phyloP scores from a whole-genome alignment of 2,113 vertebrate species.

The Sclerurus mexicanus region DNA sequence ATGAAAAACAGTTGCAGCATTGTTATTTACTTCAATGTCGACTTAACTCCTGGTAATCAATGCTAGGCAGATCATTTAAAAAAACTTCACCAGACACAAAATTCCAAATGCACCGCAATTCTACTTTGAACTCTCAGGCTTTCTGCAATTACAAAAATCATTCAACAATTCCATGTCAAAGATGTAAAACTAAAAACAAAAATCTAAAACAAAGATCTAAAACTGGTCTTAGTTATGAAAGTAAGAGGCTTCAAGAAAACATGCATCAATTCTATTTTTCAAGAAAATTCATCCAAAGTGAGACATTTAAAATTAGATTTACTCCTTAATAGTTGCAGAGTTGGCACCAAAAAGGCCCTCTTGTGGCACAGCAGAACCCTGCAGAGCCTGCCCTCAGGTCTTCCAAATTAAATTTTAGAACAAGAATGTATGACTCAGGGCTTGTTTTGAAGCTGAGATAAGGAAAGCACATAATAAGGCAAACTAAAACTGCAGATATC shows the following conservation, averaged over 20 bases:
- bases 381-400: background rate
- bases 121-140: background rate
- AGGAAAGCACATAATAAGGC: background rate
- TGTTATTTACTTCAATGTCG: background rate
- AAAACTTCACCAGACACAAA: background rate
- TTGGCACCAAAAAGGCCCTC: slow-evolving; percentile 27
- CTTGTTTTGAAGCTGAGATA: background rate
- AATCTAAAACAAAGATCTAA: background rate
- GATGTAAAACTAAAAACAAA: background rate
- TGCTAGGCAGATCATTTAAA: background rate
- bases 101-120: background rate
- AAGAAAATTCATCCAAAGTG: background rate
- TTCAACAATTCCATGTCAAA: background rate
- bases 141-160: background rate
- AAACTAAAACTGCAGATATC: background rate
- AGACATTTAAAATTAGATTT: background rate
- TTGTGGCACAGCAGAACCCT: slow-evolving; percentile 23
- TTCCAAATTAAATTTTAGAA: background rate
- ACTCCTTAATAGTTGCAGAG: background rate
- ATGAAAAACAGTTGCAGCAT: background rate
- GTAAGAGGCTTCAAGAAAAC: background rate
- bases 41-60: background rate
- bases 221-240: background rate
- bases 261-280: background rate
- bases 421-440: background rate